phyloP scores from a whole-genome alignment of 1,140 invertebrate genomes.

The Dendrolimus punctatus region DNA sequence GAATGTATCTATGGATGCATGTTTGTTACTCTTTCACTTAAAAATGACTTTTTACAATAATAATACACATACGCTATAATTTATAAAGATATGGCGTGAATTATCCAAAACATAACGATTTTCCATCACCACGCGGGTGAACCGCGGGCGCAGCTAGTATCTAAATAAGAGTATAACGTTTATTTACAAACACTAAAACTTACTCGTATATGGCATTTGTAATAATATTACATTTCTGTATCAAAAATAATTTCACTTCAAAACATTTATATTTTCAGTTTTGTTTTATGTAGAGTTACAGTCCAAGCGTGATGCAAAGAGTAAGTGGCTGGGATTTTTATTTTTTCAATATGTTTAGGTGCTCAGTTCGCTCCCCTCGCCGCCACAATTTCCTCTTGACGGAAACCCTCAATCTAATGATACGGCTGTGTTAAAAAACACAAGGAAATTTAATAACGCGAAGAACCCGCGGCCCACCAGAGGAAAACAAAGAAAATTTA shows the following conservation, averaged over 20 bases:
- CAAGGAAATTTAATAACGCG: slow-evolving; percentile 73
- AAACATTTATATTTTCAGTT: not conserved
- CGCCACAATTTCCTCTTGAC: slow-evolving; percentile 69
- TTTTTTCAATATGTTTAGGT: slow-evolving; percentile 71
- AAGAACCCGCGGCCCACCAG: slow-evolving; percentile 39
- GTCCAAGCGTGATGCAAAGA: slow-evolving; percentile 12
- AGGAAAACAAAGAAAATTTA: slow-evolving; percentile 71
- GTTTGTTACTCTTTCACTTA: no score
- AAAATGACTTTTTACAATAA: no score
- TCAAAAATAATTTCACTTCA: not conserved
- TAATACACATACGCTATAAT: no score
- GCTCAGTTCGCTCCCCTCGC: slow-evolving; percentile 56
- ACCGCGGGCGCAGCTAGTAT: no score
- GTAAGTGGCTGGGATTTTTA: slow-evolving; percentile 65
- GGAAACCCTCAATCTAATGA: slow-evolving; percentile 72
- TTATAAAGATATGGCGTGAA: no score
- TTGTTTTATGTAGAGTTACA: slow-evolving; percentile 32
- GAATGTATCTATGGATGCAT: no score
- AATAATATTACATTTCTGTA: no score
- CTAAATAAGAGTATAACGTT: no score
- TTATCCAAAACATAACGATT: no score
- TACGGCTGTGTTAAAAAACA: slow-evolving; percentile 73
- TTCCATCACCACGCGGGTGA: no score
- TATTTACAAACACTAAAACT: no score
- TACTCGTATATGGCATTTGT: no score